Conservation (phyloP, 2,888 invertebrate genomes). For the Rhyacophila evoluta region DNA sequence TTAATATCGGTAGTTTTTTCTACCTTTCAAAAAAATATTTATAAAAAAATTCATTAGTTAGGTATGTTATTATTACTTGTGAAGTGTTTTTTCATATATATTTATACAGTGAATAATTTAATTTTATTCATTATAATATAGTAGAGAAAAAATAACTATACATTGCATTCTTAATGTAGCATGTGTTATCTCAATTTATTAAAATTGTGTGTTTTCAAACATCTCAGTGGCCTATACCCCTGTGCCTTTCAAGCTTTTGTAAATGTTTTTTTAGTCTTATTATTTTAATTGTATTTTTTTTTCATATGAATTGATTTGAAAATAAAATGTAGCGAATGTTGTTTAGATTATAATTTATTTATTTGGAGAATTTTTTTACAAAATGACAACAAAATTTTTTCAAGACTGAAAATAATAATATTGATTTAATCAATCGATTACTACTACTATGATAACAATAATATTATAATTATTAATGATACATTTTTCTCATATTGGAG, state of each 20-base stretch:
- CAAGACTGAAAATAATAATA: slow-evolving; percentile 52
- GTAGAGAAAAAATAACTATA: neutral
- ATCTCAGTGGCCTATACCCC: neutral
- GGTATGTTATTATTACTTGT: neutral
- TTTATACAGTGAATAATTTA: neutral
- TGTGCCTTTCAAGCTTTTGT: neutral
- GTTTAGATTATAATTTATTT: slow-evolving; percentile 52
- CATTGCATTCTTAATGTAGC: neutral
- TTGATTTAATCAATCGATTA: slow-evolving; percentile 48
- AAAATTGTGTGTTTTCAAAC: neutral
- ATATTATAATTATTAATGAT: slow-evolving; percentile 35
- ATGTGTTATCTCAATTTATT: neutral
- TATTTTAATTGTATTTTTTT: slow-evolving; percentile 28
- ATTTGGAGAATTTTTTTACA: slow-evolving; percentile 53
- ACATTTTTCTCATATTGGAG: slow-evolving; percentile 28
- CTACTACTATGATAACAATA: slow-evolving; percentile 30
- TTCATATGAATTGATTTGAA: neutral
- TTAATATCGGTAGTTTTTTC: neutral
- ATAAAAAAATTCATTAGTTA: neutral
- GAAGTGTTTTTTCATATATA: neutral
- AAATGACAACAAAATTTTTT: slow-evolving; percentile 56
- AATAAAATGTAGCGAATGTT: slow-evolving; percentile 28
- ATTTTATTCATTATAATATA: neutral
- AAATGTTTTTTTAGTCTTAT: slow-evolving; percentile 19
- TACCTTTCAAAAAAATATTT: neutral